Evolutionary conservation across 2,797 vertebrate genomes (phyloP), one percentile per base, ranked within the genome.

Genomic region (Eutrigla gurnardus): DNA sequence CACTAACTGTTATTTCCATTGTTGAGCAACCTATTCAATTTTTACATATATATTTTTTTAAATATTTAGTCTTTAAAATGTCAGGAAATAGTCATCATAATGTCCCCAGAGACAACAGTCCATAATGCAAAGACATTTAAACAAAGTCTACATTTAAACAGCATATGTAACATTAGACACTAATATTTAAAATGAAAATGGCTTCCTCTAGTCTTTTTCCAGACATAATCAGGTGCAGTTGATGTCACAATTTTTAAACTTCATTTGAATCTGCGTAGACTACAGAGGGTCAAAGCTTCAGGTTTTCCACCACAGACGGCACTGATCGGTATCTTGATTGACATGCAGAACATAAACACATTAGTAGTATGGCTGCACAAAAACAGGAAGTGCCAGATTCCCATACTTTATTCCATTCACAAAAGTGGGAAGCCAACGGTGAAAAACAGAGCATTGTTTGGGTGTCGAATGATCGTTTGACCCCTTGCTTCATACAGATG

Each of bases 341-440:
- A 88, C 80, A 80, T 25, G 40, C 2, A 4, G 66, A 78, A 69
- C 69, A 75, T 81, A 70, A 69, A 87, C 73, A 88, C 87, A 88
- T 84, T 55, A 86, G 82, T 37, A 25, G 65, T 77, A 71, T 58
- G 62, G 76, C 80, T 65, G 47, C 58, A 87, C 74, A 84, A 91
- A 86, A 88, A 88, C 91, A 93, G 93, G 92, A 93, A 92, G 81
- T 50, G 25, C 77, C 73, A 53, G 40, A 87, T 57, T 73, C 78
- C 63, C 74, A 84, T 70, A 82, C 77, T 82, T 85, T 52, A 75
- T 65, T 82, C 40, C 70, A 57, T 74, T 70, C 65, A 77, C 70
- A 85, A 54, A 80, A 65, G 73, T 82, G 73, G 83, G 79, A 84
- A 79, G 70, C 67, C 52, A 67, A 25, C 10, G 1, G 73, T 64